Base-by-base conservation (phyloP, 1,140 invertebrate species). In the Sycophila sp. region DNA sequence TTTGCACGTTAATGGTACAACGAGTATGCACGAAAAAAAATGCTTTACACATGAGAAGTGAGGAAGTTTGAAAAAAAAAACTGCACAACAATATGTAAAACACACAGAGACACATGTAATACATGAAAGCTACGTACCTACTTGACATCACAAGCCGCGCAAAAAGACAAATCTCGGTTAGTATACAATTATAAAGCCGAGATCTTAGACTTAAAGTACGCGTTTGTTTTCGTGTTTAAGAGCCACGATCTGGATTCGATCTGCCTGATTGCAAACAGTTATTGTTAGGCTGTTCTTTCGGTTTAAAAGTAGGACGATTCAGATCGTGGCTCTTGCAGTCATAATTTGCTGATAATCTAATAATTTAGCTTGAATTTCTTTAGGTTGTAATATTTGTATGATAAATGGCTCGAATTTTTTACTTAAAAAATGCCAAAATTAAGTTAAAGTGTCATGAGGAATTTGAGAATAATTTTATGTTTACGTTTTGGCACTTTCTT, bases 131-230 rank as follows among this genome's bases (percentile, higher is more conserved):
- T 85, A 85, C 84, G 75, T 86, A 86, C 85, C 84, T 86, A 85
- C 83, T 86, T 86, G 85, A 84, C 83, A 79, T 85, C 85, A 86
- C 82, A 85, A 86, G 85, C 85, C 85, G 84, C 85, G 85, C 85
- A 81, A 86, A 86, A 86, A 80, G 83, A 80, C 81, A 86, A 80
- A 86, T 84, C 80, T 84, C 81, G 79, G 80, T 86, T 78, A 86
- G 81, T 86, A 83, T 78, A 81, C 80, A 82, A 76, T 65, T 85
- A 77, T 78, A 79, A 80, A 77, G 69, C 74, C 80, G 80, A 79
- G 74, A 77, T 76, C 73, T 76, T 59, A 65, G 75, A 80, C 77
- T 73, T 69, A 71, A 63, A 78, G 75, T 71, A 73, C 73, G 71
- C 78, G 79, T 80, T 77, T 71, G 74, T 81, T 75, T 73, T 49